Percentiles rank a stretch among this genome's conserved stretches.
These are phyloP conservation scores for Heliconius erato DNA, from an alignment of 2,888 invertebrate species.

Conservation along the genomic window DNA sequence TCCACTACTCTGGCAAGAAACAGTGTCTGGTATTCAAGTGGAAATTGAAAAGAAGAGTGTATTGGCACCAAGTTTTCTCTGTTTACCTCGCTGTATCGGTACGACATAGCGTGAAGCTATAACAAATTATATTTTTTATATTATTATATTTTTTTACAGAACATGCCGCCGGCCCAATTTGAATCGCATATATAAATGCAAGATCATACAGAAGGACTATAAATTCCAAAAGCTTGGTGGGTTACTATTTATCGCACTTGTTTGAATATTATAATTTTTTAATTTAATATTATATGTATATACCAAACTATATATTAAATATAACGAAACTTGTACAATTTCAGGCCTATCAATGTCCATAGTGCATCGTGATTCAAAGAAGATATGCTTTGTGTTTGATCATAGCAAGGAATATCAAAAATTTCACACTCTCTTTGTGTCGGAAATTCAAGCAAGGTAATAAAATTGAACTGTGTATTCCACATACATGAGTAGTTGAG, in stretches of 20 bases:
- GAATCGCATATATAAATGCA: constrained; percentile 49
- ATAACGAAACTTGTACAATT: background rate
- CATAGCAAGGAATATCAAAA: constrained; percentile 61
- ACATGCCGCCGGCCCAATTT: constrained; percentile 54
- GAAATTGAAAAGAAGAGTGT: too few species aligned
- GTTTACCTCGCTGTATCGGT: too few species aligned
- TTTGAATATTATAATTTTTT: background rate
- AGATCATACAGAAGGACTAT: constrained; percentile 53
- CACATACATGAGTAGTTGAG: too few species aligned
- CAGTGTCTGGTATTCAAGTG: too few species aligned
- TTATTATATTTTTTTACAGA: constrained; percentile 48
- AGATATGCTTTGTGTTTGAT: constrained; percentile 60
- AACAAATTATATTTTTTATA: background rate
- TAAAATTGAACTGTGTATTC: constrained; percentile 32
- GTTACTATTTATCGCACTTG: constrained; percentile 25
- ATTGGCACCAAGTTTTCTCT: too few species aligned
- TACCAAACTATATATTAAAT: background rate
- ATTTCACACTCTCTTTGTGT: constrained; percentile 55
- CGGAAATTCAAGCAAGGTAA: constrained; percentile 22
- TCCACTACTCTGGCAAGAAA: too few species aligned
- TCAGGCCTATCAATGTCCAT: constrained; percentile 66
- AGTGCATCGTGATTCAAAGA: constrained; percentile 48
- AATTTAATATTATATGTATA: background rate
- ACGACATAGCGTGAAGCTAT: too few species aligned
- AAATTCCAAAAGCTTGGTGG: constrained; percentile 55